Evolutionary conservation across 2,113 vertebrate species (phyloP), one percentile per base, ranked within the genome.

Genomic region (Actenoides hombroni): DNA sequence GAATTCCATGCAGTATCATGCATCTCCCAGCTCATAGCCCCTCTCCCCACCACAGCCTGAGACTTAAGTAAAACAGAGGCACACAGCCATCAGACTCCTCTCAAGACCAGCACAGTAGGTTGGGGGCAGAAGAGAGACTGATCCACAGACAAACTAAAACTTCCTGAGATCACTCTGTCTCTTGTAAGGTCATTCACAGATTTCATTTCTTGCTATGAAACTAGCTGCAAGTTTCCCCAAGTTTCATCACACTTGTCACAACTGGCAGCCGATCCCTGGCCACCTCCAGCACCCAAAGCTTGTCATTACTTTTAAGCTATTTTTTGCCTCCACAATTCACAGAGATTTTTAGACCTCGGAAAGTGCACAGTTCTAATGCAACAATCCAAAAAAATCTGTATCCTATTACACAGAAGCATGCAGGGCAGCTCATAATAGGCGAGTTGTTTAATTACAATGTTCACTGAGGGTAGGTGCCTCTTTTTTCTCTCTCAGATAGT

Each of bases 341-440:
- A 68, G 15, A 28, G 19, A 9, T 74, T 73, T 77, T 24, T 74
- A 81, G 20, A 78, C 3, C 14, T 60, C 42, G 71, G 56, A 57
- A 78, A 90, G 15, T 2, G 4, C 19, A 20, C 0, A 1, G 16
- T 28, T 60, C 13, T 20, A 57, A 57, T 0, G 3, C 2, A 63
- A 14, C 20, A 67, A 83, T 75, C 8, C 16, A 73, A 88, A 79
- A 79, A 54, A 60, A 53, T 14, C 33, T 65, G 6, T 9, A 37
- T 56, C 25, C 68, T 80, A 64, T n/a, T 19, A 35, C 15, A 53
- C 20, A 76, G 35, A 73, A 60, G 9, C 14, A 68, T 8, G 9
- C 2, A 6, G 24, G 21, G 10, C 19, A 90, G 35, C 26, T 70
- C 5, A 9, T 40, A 61, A 39, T 8, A 76, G 35, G 5, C 1